Conservation (phyloP, 2,113 vertebrate species). For the Hyla sarda region DNA sequence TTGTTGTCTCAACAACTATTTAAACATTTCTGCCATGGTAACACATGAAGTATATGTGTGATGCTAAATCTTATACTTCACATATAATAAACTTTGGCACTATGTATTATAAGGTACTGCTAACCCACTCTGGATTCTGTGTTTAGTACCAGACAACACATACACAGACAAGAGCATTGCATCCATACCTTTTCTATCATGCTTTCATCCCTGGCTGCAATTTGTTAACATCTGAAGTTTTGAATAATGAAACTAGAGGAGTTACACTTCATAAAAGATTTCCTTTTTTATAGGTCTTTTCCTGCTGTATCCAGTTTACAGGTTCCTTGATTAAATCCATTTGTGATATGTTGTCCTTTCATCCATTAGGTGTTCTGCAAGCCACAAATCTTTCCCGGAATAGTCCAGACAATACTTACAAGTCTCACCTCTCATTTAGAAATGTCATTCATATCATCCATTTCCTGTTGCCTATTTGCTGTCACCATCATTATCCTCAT, state of each 20-base stretch:
- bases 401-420: conserved; percentile 16
- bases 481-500: conserved; percentile 23
- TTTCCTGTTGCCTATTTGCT: conserved; percentile 2
- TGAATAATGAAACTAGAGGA: conserved; percentile 60
- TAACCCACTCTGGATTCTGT: background rate
- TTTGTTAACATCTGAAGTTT: conserved; percentile 60
- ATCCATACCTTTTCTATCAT: conserved; percentile 3
- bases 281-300: conserved; percentile 56
- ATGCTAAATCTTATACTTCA: background rate
- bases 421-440: conserved; percentile 28
- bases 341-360: conserved; percentile 56
- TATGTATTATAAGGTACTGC: background rate
- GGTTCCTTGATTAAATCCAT: conserved; percentile 59
- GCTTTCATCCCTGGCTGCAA: conserved; percentile 52
- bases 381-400: conserved; percentile 39
- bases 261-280: conserved; percentile 61
- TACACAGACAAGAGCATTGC: background rate
- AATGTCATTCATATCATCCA: conserved; percentile 30
- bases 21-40: background rate
- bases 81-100: background rate
- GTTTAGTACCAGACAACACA: conserved; percentile 2
- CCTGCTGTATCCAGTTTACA: conserved; percentile 56
- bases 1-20: background rate
- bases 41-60: background rate
- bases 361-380: conserved; percentile 54